These are phyloP conservation scores for Gasterosteus nipponicus DNA, from an alignment of 2,113 vertebrate species.

Conservation along the genomic window DNA sequence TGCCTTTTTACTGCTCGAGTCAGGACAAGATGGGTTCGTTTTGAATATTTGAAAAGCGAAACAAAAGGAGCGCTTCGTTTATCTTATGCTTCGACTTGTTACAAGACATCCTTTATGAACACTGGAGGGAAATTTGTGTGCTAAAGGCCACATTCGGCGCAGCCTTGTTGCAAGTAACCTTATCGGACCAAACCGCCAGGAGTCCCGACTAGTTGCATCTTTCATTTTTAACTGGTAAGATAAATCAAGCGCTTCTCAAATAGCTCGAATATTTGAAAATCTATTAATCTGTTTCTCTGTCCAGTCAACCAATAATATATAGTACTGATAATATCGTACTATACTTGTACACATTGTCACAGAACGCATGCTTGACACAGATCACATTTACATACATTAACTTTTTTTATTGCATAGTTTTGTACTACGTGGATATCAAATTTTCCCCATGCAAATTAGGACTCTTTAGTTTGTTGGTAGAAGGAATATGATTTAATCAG, in stretches of 20 bases:
- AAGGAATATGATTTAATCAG: constrained; percentile 20
- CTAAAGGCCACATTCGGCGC: constrained; percentile 32
- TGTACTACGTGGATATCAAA: neutral
- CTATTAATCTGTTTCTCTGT: constrained; percentile 34
- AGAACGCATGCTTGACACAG: constrained; percentile 38
- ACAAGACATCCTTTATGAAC: neutral
- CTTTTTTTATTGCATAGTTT: constrained; percentile 27
- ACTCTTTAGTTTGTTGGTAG: constrained; percentile 2
- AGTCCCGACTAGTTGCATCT: neutral
- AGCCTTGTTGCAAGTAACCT: constrained; percentile 1
- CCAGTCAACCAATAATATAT: constrained; percentile 41
- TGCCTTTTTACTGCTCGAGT: constrained; percentile 73
- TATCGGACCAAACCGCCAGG: neutral
- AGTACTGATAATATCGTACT: constrained; percentile 41
- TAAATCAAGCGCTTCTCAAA: constrained; percentile 50
- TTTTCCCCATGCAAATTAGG: constrained; percentile 11
- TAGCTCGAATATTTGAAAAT: constrained; percentile 41
- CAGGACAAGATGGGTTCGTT: constrained; percentile 51
- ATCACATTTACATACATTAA: constrained; percentile 35
- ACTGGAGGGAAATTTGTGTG: constrained; percentile 4
- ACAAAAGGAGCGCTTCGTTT: constrained; percentile 25
- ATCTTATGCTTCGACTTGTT: constrained; percentile 23
- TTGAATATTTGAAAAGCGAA: constrained; percentile 36
- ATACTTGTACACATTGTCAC: constrained; percentile 37
- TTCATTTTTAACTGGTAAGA: neutral